Conservation (phyloP, 2,113 vertebrate genomes). For the Camelus dromedarius region DNA sequence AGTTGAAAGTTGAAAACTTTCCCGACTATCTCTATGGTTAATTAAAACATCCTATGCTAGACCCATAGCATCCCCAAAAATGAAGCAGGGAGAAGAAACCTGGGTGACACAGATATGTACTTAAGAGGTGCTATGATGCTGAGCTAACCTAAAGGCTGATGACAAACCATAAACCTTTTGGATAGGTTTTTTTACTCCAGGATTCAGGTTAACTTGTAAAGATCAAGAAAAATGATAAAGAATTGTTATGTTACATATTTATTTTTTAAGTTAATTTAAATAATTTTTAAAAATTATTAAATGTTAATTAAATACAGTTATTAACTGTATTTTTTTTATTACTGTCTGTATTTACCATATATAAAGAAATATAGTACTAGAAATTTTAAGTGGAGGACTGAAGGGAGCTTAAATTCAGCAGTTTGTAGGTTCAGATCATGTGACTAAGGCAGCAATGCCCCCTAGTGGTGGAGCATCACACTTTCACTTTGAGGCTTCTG, state of each 20-base stretch:
- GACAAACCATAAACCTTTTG: background rate
- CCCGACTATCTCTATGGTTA: background rate
- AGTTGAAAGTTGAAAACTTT: constrained; percentile 4
- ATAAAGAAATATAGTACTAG: background rate
- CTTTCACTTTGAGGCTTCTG: background rate
- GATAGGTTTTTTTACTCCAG: background rate
- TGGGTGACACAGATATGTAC: background rate
- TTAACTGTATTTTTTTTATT: background rate
- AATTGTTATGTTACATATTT: background rate
- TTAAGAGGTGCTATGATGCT: background rate
- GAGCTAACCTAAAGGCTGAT: background rate
- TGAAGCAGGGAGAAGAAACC: background rate
- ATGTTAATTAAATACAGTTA: constrained; percentile 16
- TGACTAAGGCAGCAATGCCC: constrained; percentile 60
- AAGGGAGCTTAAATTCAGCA: background rate
- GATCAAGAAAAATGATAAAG: background rate
- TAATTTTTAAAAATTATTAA: background rate
- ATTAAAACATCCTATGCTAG: background rate
- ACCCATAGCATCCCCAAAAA: background rate
- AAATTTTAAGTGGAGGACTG: background rate
- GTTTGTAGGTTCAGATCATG: constrained; percentile 57
- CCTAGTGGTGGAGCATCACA: constrained; percentile 63
- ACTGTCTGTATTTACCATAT: background rate
- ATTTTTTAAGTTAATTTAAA: constrained; percentile 12
- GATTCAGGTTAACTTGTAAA: constrained; percentile 3